These are phyloP conservation scores for Spilosoma lubricipeda DNA, from an alignment of 2,888 invertebrate genomes.

Conservation along the genomic window DNA sequence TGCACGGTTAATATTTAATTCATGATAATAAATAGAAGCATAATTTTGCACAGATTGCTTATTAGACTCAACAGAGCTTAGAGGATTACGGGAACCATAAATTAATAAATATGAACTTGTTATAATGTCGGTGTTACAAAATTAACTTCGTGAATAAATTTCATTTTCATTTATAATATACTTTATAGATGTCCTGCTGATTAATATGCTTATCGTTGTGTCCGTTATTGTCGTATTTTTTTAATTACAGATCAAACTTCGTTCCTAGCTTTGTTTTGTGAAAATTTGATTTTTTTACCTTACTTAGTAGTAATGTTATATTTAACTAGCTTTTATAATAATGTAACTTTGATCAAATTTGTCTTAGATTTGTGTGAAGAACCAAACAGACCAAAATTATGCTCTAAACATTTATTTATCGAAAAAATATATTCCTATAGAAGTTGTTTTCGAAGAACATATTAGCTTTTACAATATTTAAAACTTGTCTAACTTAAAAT, in stretches of 20 bases:
- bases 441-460: no score
- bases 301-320: no score
- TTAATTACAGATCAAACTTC: neutral
- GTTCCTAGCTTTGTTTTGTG: no score
- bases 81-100: slow-evolving; percentile 30
- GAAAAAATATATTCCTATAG: no score
- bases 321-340: no score
- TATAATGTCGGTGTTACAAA: slow-evolving; percentile 28
- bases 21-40: slow-evolving; percentile 22
- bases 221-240: neutral
- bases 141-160: slow-evolving; percentile 27
- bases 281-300: no score
- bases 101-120: slow-evolving; percentile 37
- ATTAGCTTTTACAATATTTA: no score
- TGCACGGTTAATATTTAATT: slow-evolving; percentile 9
- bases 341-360: no score
- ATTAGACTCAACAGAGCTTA: slow-evolving; percentile 26
- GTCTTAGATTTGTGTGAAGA: no score
- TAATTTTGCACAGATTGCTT: slow-evolving; percentile 32
- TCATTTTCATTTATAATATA: slow-evolving; percentile 19
- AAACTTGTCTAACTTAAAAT: no score
- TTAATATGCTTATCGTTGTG: neutral
- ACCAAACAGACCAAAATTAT: no score
- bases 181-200: slow-evolving; percentile 5
- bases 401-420: no score